Evolutionary conservation across 2,113 vertebrate species (phyloP).

Genomic region (Microtus pennsylvanicus): DNA sequence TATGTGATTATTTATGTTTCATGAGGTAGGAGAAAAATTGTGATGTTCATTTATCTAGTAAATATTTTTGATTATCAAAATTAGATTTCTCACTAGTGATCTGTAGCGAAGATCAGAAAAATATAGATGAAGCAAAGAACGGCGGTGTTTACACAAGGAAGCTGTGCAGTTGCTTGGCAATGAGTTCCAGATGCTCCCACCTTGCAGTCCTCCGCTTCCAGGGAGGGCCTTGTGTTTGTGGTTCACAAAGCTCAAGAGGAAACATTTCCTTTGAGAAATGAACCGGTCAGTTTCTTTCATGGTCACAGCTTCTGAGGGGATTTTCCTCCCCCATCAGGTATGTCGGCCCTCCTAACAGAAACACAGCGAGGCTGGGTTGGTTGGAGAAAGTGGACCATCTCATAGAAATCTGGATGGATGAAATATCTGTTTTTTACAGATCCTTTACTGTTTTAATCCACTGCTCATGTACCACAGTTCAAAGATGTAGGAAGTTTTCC

Average conservation of each 20-base stretch:
- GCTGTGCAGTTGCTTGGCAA: conserved; percentile 40
- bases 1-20: conserved; percentile 7
- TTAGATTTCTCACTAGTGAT: conserved; percentile 41
- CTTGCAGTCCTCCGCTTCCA: conserved; percentile 18
- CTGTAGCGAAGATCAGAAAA: conserved; percentile 16
- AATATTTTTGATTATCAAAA: conserved; percentile 54
- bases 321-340: conserved; percentile 49
- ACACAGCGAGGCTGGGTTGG: not conserved
- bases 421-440: not conserved
- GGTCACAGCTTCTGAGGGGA: conserved; percentile 59
- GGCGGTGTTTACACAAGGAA: conserved; percentile 45
- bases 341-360: not conserved
- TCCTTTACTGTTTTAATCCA: conserved; percentile 19
- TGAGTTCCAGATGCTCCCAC: conserved; percentile 72
- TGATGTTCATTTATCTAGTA: conserved; percentile 18
- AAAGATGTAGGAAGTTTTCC: conserved; percentile 10
- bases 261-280: conserved; percentile 59
- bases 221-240: conserved; percentile 2
- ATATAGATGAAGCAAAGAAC: conserved; percentile 44
- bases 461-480: conserved; percentile 23
- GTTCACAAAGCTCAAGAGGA: conserved; percentile 22
- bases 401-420: not conserved
- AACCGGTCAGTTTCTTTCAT: conserved; percentile 24
- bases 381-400: conserved; percentile 18
- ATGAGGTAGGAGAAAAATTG: not conserved